Evolutionary conservation across 2,113 vertebrate genomes (phyloP).

Genomic region (Myocastor coypus): DNA sequence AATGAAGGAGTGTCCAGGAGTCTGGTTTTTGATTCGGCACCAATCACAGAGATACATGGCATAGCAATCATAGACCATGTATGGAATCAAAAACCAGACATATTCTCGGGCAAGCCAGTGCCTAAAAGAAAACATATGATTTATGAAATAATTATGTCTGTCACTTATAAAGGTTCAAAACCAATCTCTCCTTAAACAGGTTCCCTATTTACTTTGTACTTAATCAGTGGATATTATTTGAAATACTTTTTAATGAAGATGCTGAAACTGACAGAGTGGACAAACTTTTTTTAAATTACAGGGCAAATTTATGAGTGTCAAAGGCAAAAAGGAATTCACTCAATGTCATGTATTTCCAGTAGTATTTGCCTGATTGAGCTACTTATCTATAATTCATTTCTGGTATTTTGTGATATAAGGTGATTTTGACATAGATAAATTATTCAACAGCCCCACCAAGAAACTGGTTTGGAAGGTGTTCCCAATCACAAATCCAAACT

Average conservation of each 20-base stretch:
- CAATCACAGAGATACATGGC: conserved; percentile 98
- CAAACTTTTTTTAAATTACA: conserved; percentile 5
- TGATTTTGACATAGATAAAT: conserved; percentile 39
- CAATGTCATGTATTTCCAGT: neutral
- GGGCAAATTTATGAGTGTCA: neutral
- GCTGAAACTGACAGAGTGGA: neutral
- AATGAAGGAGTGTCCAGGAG: conserved; percentile 88
- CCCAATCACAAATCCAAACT: conserved; percentile 47
- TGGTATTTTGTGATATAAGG: conserved; percentile 18
- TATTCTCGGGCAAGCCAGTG: conserved; percentile 96
- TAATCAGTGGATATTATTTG: neutral
- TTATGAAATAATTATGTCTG: neutral
- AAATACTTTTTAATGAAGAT: neutral
- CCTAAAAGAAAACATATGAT: conserved; percentile 85
- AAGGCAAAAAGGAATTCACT: neutral
- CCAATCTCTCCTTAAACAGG: neutral
- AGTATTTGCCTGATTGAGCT: neutral
- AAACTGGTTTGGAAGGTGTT: conserved; percentile 66
- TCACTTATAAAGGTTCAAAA: neutral
- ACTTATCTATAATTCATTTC: conserved; percentile 22
- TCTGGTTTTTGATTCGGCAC: conserved; percentile 91
- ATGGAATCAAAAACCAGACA: conserved; percentile 94
- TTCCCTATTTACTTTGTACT: neutral
- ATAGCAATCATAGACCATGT: conserved; percentile 96
- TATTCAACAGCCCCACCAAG: conserved; percentile 62